Base-by-base conservation (phyloP, 2,113 vertebrate genomes). In the Ardeotis arabs region DNA sequence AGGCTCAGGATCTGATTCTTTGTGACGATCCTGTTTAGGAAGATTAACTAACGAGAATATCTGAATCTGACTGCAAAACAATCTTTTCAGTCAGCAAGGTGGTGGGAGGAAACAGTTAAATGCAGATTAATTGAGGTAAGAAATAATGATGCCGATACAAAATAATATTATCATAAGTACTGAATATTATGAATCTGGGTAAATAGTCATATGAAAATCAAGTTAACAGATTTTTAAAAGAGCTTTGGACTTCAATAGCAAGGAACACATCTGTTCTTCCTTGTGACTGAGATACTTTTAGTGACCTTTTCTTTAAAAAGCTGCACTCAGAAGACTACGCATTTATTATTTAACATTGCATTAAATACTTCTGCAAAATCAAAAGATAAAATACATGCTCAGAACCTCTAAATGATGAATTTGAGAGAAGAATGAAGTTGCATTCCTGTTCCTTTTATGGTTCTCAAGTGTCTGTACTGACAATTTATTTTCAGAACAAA, bases 391-490 rank as follows among this genome's bases (percentile, higher is more conserved):
- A 16, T 88, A 77, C 6, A 0, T 76, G 45, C 37, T 69, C 72
- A 76, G 70, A 85, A 92, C 49, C 59, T 76, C 50, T 68, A 69
- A 85, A 73, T 79, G 39, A 92, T 86, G 39, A 69, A 94, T 83
- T 64, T 79, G 33, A 81, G 77, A 50, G 41, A 24, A 67, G 85
- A 93, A 95, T 85, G 79, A 90, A 92, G 50, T 15, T 4, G 0
- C 88, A 95, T 93, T 97, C 85, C 92, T 80, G 79, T 58, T 93
- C 96, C 94, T 94, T 97, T 94, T 97, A 94, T 88, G 95, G 84
- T 80, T 90, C 58, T 88, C 74, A 85, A 76, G 55, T 76, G 45
- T 70, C 70, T 85, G n/a, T n/a, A 83, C 44, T 41, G 58, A n/a
- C 0, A 0, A 93, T 85, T 93, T 94, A 94, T 93, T 95, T 93